Percentiles rank a stretch among this genome's conserved stretches.
These are phyloP conservation scores for Poecilia wingei DNA, from an alignment of 2,797 vertebrate species.

Conservation along the genomic window DNA sequence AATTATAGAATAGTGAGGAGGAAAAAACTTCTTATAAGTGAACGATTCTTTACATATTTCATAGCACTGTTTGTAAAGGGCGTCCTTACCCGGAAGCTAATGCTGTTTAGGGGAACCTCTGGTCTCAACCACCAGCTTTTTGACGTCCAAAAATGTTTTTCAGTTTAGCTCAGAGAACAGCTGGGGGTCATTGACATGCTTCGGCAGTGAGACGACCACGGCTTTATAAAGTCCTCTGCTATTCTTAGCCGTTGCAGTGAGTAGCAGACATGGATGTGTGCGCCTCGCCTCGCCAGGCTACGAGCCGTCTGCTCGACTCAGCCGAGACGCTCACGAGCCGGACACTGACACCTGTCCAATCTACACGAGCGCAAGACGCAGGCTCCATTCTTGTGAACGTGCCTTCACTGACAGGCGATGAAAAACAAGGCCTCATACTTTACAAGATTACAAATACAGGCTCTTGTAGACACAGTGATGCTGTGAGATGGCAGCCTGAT, in stretches of 20 bases:
- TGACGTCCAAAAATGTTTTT: constrained; percentile 58
- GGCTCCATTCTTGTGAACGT: constrained; percentile 43
- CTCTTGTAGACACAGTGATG: constrained; percentile 31
- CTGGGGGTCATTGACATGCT: constrained; percentile 57
- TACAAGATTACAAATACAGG: constrained; percentile 34
- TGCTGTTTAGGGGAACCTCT: neutral
- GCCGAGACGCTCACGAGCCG: constrained; percentile 41
- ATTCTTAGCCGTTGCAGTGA: constrained; percentile 47
- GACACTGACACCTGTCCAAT: constrained; percentile 61
- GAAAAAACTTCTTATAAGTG: too few relatives aligned
- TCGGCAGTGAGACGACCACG: constrained; percentile 38
- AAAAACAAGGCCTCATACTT: constrained; percentile 34
- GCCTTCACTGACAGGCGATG: constrained; percentile 35
- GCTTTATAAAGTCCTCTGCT: constrained; percentile 34
- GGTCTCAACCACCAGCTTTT: constrained; percentile 34
- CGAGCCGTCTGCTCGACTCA: constrained; percentile 28
- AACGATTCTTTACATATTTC: too few relatives aligned
- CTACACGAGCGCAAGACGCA: constrained; percentile 40
- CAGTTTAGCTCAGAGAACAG: constrained; percentile 52
- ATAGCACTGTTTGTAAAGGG: too few relatives aligned
- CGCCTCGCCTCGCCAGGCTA: neutral
- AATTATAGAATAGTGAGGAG: too few relatives aligned
- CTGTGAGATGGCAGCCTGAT: constrained; percentile 36
- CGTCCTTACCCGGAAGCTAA: too few relatives aligned
- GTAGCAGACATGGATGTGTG: constrained; percentile 15